These are phyloP conservation scores for Tenthredo notha DNA, from an alignment of 2,888 invertebrate species.

Conservation along the genomic window DNA sequence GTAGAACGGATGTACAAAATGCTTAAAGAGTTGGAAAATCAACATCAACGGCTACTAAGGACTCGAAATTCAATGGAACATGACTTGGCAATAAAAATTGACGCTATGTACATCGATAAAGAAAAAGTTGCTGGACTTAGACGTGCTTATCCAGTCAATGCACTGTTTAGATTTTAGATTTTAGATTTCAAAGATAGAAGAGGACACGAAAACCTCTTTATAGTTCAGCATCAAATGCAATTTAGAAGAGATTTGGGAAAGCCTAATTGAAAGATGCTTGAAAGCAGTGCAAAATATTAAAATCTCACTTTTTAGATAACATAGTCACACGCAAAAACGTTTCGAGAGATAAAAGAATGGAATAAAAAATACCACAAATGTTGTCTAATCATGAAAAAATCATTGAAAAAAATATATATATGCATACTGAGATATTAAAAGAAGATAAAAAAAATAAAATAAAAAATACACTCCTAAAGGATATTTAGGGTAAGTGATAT, in stretches of 20 bases:
- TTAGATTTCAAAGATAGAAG: not conserved
- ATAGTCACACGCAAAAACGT: not conserved
- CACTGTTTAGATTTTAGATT: constrained; percentile 87
- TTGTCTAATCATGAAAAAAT: not conserved
- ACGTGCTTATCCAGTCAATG: constrained; percentile 93
- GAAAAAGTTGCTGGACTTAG: constrained; percentile 97
- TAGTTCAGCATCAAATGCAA: not conserved
- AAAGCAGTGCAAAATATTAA: not conserved
- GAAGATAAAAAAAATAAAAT: not conserved
- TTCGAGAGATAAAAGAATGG: not conserved
- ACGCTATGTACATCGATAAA: constrained; percentile 94
- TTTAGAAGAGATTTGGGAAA: not conserved
- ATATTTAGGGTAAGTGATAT: constrained; percentile 61
- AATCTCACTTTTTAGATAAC: not conserved
- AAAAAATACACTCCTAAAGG: constrained; percentile 60
- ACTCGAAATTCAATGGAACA: constrained; percentile 91
- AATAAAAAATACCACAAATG: constrained; percentile 25
- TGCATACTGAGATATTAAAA: not conserved
- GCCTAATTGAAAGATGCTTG: not conserved
- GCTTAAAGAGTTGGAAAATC: constrained; percentile 91
- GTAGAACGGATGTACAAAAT: constrained; percentile 90
- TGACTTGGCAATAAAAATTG: constrained; percentile 92
- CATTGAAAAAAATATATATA: not conserved
- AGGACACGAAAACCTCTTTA: not conserved
- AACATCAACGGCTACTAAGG: constrained; percentile 91